Evolutionary conservation across 2,797 vertebrate genomes (phyloP).

Genomic region (Thaleichthys pacificus): DNA sequence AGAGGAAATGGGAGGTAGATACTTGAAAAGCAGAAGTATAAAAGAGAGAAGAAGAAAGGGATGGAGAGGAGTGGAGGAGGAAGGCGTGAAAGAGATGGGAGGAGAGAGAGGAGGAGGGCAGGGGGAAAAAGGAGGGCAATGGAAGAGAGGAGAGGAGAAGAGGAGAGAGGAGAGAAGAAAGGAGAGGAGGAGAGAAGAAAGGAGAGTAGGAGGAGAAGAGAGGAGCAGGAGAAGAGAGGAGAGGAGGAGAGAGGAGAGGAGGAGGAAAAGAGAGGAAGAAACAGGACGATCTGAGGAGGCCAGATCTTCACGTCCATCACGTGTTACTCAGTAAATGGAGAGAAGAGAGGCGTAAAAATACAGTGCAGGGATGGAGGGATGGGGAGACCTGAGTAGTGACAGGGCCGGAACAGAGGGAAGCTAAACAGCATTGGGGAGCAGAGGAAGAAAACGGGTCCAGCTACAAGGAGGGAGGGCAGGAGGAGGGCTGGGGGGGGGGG

Average conservation of each 20-base stretch:
- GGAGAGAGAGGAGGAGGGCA: not conserved
- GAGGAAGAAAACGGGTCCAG: too few species aligned
- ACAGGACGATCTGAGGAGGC: too few species aligned
- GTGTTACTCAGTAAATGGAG: too few species aligned
- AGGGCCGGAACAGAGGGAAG: not conserved
- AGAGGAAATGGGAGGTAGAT: not conserved
- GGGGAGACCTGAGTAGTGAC: not conserved
- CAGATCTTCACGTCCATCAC: too few species aligned
- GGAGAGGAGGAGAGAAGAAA: not conserved
- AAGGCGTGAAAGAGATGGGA: not conserved
- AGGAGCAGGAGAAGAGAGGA: slow-evolving; percentile 3
- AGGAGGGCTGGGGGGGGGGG: not conserved
- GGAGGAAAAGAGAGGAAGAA: not conserved
- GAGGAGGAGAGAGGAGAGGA: not conserved
- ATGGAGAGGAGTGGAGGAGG: not conserved
- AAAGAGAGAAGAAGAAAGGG: not conserved
- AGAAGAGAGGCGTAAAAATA: too few species aligned
- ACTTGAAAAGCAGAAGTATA: not conserved
- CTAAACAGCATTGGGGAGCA: not conserved
- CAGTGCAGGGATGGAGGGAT: too few species aligned
- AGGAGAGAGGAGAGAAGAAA: not conserved
- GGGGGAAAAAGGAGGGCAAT: too few species aligned
- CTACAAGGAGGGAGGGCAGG: not conserved
- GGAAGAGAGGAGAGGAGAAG: not conserved
- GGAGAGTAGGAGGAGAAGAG: not conserved